Evolutionary conservation across 1,140 invertebrate genomes (phyloP), one percentile per base, ranked within the genome.

Genomic region (Vollenhovia emeryi): DNA sequence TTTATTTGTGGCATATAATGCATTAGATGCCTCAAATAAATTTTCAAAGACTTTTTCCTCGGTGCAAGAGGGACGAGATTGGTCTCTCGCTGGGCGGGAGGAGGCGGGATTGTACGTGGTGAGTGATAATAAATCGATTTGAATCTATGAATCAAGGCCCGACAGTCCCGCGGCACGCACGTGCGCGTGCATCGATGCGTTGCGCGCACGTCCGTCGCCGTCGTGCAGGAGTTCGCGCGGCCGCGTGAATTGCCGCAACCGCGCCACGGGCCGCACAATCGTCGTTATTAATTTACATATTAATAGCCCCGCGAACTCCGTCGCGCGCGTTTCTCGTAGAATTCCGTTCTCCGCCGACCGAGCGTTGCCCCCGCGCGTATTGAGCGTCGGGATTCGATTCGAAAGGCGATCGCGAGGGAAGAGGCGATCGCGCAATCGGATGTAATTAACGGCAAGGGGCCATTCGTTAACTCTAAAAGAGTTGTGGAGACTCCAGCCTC

Each of bases 221-320:
- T n/a, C n/a, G n/a, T n/a, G n/a, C n/a, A n/a, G n/a, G 57, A 48
- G 27, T 48, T 59, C 52, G 27, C 52, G 73, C 68, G 50, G 36
- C 21, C 8, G 52, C 21, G n/a, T n/a, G 59, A 43, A 48, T 87
- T 85, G 73, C 66, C 27, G 82, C 43, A 79, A 84, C 13, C 52
- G 7, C 40, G 36, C 3, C 43, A 21, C 11, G 8, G 27, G n/a
- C 21, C 24, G 40, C 43, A 68, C 87, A 66, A 78, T 88, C 59
- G 43, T 78, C 50, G n/a, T 43, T n/a, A 45, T 83, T 86, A 89
- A 88, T 89, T 89, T 83, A 57, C 71, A 86, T 86, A 69, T 76
- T 78, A 82, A 89, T 76, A 80, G 27, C 4, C n/a, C 15, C 21
- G 45, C 27, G 15, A 79, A 69, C 55, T 45, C 8, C 40, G 11